Evolutionary conservation across 2,797 vertebrate species (phyloP).

Genomic region (Setipinna tenuifilis): DNA sequence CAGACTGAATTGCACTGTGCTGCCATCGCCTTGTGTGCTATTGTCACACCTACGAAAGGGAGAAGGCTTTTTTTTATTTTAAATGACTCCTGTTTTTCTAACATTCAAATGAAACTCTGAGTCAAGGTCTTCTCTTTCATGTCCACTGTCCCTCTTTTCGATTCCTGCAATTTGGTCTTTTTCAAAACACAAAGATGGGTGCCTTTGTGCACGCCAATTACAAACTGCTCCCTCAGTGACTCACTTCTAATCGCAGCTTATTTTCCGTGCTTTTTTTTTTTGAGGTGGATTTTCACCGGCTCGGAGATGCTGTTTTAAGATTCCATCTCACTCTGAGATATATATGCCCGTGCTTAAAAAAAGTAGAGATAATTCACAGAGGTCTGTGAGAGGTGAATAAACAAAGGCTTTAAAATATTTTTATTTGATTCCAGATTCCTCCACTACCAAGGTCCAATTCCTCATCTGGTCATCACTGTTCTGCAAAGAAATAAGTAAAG

Average conservation of each 20-base stretch:
- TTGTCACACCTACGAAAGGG: conserved; percentile 39
- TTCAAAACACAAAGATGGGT: conserved; percentile 43
- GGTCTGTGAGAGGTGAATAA: conserved; percentile 42
- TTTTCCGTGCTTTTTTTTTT: background rate
- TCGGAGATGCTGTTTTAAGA: conserved; percentile 32
- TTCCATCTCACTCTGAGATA: conserved; percentile 32
- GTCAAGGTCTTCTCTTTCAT: conserved; percentile 32
- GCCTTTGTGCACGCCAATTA: conserved; percentile 30
- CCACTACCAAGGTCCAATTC: too few relatives aligned
- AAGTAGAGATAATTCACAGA: conserved; percentile 10
- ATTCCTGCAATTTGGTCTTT: conserved; percentile 41
- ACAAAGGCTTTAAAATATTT: conserved; percentile 34
- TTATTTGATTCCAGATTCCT: conserved; percentile 3
- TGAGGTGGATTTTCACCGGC: conserved; percentile 35
- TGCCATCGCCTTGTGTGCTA: conserved; percentile 36
- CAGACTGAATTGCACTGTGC: conserved; percentile 37
- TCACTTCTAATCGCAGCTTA: conserved; percentile 49
- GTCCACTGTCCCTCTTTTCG: background rate
- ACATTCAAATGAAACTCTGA: conserved; percentile 46
- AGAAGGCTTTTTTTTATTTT: conserved; percentile 36
- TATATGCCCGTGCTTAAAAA: background rate
- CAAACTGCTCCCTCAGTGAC: conserved; percentile 42
- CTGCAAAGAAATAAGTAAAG: conserved; percentile 13
- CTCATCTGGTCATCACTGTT: too few relatives aligned
- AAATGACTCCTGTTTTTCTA: conserved; percentile 42